Conservation (phyloP, 2,113 vertebrate species). For the Chitala chitala region DNA sequence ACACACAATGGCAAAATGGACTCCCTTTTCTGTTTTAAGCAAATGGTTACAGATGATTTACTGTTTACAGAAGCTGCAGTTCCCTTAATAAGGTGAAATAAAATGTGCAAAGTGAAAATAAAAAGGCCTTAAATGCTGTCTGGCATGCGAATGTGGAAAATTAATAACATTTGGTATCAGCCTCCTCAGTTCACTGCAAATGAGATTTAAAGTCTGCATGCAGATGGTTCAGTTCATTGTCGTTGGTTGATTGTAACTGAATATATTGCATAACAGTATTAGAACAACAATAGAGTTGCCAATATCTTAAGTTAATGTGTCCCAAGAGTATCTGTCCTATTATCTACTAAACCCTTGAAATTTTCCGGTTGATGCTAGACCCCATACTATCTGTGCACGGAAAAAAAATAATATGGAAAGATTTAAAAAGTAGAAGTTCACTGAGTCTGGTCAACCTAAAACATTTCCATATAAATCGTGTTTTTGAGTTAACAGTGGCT, state of each 20-base stretch:
- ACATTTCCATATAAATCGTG: too few species aligned
- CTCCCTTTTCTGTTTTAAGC: neutral
- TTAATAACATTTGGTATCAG: neutral
- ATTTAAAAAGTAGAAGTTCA: too few species aligned
- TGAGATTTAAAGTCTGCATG: neutral
- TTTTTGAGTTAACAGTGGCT: too few species aligned
- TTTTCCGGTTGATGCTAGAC: too few species aligned
- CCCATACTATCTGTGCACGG: too few species aligned
- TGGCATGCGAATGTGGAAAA: neutral
- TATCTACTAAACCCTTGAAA: too few species aligned
- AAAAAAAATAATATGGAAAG: neutral
- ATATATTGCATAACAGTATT: constrained; percentile 17
- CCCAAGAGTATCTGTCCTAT: constrained; percentile 1
- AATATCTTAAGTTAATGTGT: constrained; percentile 3
- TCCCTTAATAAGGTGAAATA: neutral
- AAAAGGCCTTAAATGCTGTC: neutral
- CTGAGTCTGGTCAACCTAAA: too few species aligned
- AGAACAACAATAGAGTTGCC: constrained; percentile 3
- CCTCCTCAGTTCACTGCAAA: neutral
- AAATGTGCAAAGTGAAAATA: neutral
- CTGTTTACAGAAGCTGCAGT: neutral
- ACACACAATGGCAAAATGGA: neutral
- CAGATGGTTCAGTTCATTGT: constrained; percentile 8
- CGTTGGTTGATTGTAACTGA: neutral
- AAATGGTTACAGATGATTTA: constrained; percentile 4